These are phyloP conservation scores for Arvicanthis niloticus DNA, from an alignment of 2,113 vertebrate species.

Conservation along the genomic window DNA sequence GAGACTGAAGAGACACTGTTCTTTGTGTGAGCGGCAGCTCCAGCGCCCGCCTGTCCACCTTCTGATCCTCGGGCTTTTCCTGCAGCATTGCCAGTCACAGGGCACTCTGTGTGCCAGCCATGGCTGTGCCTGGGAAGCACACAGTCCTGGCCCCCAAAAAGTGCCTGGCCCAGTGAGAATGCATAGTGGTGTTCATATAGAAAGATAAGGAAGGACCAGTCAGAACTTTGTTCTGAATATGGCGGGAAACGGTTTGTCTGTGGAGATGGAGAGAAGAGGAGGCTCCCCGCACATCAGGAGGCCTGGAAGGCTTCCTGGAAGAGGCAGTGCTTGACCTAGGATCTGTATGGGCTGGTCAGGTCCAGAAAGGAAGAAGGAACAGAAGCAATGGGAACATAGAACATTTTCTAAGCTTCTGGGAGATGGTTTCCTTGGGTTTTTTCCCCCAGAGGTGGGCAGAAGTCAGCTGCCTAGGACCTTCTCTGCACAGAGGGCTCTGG, in stretches of 20 bases:
- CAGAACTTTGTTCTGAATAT: background rate
- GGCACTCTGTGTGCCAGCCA: background rate
- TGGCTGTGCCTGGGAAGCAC: background rate
- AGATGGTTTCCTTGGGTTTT: background rate
- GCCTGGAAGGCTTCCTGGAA: constrained; percentile 24
- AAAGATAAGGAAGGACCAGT: background rate
- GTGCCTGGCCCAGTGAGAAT: background rate
- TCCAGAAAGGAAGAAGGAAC: background rate
- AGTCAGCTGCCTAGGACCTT: background rate
- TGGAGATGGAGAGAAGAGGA: background rate
- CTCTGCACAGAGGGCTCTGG: background rate
- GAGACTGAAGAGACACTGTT: background rate
- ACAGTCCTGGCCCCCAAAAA: background rate
- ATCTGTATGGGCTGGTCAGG: background rate
- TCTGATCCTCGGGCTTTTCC: background rate
- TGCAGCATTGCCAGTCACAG: background rate
- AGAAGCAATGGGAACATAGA: background rate
- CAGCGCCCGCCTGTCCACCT: background rate
- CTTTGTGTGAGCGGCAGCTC: background rate
- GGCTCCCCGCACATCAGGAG: background rate
- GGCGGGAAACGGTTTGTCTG: no score
- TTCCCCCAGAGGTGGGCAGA: background rate
- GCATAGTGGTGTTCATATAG: background rate
- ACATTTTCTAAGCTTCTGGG: background rate
- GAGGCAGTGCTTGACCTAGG: background rate